A percentile compares a stretch with the other conserved stretches of the same genome.
Conservation (phyloP, 23 tunicate genomes). For the Oikopleura albicans region DNA sequence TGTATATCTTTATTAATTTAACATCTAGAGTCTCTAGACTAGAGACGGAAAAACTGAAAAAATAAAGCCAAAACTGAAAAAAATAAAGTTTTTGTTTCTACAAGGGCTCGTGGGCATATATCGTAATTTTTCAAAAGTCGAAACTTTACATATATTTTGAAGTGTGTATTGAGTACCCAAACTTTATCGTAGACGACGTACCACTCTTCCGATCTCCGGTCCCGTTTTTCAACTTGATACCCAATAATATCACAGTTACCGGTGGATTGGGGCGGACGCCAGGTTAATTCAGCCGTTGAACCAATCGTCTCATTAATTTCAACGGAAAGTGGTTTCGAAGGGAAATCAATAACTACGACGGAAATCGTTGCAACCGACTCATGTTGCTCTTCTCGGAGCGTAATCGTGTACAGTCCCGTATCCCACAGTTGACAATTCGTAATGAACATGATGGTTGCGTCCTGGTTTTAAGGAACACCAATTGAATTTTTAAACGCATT, state of each 20-base stretch:
- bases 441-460: not conserved
- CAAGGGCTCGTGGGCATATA: too few species aligned
- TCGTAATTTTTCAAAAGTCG: too few species aligned
- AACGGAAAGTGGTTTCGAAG: not conserved
- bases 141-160: too few species aligned
- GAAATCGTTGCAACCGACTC: not conserved
- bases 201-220: not conserved
- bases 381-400: not conserved
- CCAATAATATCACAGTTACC: not conserved
- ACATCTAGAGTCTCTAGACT: too few species aligned
- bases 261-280: not conserved
- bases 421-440: not conserved
- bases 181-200: not conserved
- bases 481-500: too few species aligned
- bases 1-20: too few species aligned
- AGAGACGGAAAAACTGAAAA: too few species aligned
- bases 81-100: too few species aligned
- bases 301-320: not conserved
- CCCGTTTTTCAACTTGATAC: not conserved
- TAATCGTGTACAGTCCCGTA: not conserved
- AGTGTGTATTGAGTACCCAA: not conserved
- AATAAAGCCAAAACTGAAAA: too few species aligned
- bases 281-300: not conserved
- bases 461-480: too few species aligned
- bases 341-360: not conserved